A percentile compares a stretch with the other conserved stretches of the same genome.
These are phyloP conservation scores for Tautogolabrus adspersus DNA, from an alignment of 2,113 vertebrate species.

Conservation along the genomic window DNA sequence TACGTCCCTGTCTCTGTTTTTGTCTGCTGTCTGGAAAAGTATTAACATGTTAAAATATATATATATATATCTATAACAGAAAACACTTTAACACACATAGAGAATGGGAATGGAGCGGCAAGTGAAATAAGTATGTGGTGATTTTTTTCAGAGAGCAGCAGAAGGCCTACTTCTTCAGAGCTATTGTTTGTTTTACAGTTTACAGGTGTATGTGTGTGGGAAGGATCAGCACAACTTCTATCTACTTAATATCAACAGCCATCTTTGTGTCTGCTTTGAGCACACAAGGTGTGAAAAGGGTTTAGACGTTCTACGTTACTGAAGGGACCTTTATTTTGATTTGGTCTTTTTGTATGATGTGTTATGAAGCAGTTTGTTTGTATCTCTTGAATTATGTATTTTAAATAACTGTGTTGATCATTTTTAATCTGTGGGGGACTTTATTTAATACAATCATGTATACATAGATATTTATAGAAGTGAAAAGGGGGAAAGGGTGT, in stretches of 20 bases:
- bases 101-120: conserved; percentile 74
- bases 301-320: conserved; percentile 33
- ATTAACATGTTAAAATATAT: conserved; percentile 72
- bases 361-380: conserved; percentile 67
- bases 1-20: conserved; percentile 71
- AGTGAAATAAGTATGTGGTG: conserved; percentile 46
- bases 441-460: conserved; percentile 78
- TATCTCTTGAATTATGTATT: conserved; percentile 72
- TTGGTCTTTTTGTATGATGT: conserved; percentile 61
- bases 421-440: conserved; percentile 64
- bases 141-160: conserved; percentile 46
- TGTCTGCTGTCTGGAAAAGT: conserved; percentile 90
- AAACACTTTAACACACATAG: conserved; percentile 64
- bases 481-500: conserved; percentile 30
- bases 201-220: conserved; percentile 28
- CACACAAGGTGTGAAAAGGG: conserved; percentile 60
- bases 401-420: conserved; percentile 72
- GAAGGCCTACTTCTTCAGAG: conserved; percentile 30
- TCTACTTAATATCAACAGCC: conserved; percentile 66
- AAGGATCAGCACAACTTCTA: conserved; percentile 35
- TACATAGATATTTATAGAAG: conserved; percentile 77
- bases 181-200: conserved; percentile 39
- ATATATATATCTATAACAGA: conserved; percentile 51
- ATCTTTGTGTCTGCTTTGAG: conserved; percentile 63
- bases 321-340: conserved; percentile 65